Evolutionary conservation across 2,797 vertebrate species (phyloP).

Genomic region (Alcedo quadribrachys): DNA sequence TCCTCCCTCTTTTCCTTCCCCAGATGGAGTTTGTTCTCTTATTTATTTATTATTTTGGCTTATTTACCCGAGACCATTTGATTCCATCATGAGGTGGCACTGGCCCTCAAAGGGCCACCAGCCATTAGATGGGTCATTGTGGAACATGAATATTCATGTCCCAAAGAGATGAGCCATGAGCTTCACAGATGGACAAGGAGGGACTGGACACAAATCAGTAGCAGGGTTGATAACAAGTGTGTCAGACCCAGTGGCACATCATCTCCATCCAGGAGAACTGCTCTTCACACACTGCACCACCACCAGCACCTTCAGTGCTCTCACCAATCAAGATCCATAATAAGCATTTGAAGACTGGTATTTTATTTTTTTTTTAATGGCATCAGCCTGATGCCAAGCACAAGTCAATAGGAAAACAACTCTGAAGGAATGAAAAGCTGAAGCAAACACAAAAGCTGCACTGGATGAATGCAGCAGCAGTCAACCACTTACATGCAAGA

Average conservation of each 20-base stretch:
- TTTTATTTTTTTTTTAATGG: conserved; percentile 5
- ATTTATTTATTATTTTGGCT: background rate
- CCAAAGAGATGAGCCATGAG: conserved; percentile 11
- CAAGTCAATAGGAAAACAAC: background rate
- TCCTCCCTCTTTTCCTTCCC: background rate
- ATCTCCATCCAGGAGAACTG: background rate
- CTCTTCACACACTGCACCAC: background rate
- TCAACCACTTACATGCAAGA: background rate
- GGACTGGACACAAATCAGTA: background rate
- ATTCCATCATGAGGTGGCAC: conserved; percentile 24
- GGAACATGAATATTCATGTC: conserved; percentile 9
- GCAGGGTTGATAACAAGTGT: background rate
- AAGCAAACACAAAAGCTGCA: background rate
- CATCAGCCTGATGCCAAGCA: background rate
- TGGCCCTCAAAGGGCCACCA: background rate
- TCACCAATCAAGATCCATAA: background rate
- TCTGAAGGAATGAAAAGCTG: background rate
- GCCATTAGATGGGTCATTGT: background rate
- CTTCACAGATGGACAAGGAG: conserved; percentile 30
- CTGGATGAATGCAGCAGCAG: background rate
- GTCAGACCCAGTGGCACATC: background rate
- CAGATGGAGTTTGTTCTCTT: background rate
- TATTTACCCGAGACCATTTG: background rate
- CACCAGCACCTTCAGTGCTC: background rate
- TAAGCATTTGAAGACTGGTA: background rate